These are phyloP conservation scores for Diuraphis noxia DNA, from an alignment of 1,140 invertebrate species.

Conservation along the genomic window DNA sequence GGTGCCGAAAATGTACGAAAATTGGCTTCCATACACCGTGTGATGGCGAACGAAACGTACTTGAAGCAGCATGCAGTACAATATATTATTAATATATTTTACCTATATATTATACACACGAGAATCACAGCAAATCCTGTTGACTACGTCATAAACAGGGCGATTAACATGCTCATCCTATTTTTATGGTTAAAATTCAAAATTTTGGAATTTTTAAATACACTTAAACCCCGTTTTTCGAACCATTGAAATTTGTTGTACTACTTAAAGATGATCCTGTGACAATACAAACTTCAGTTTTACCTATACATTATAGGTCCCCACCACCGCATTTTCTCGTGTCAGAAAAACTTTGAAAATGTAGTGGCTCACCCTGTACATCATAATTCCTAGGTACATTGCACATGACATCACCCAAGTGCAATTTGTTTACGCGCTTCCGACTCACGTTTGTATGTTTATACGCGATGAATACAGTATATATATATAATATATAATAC, in stretches of 20 bases:
- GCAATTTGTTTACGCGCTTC: neutral
- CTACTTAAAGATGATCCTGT: too few relatives aligned
- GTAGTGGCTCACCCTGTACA: neutral
- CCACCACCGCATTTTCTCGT: neutral
- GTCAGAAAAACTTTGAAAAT: neutral
- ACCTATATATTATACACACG: neutral
- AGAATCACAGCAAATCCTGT: neutral
- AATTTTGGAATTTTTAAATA: too few relatives aligned
- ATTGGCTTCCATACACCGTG: neutral
- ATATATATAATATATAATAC: neutral
- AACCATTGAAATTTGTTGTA: too few relatives aligned
- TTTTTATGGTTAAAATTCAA: too few relatives aligned
- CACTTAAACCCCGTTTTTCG: too few relatives aligned
- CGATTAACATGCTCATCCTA: too few relatives aligned
- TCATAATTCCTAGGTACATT: too few relatives aligned
- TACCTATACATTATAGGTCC: too few relatives aligned
- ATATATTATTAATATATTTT: too few relatives aligned
- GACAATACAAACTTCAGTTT: too few relatives aligned
- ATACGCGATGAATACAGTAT: neutral
- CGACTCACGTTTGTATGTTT: neutral
- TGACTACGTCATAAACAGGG: neutral
- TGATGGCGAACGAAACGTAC: neutral
- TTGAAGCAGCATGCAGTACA: too few relatives aligned
- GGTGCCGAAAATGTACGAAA: neutral
- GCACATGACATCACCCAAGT: neutral